Percentiles rank a stretch among this genome's conserved stretches.
phyloP scores from a whole-genome alignment of 53 echinoderm and acorn worm species.

The Echinarachnius parma region DNA sequence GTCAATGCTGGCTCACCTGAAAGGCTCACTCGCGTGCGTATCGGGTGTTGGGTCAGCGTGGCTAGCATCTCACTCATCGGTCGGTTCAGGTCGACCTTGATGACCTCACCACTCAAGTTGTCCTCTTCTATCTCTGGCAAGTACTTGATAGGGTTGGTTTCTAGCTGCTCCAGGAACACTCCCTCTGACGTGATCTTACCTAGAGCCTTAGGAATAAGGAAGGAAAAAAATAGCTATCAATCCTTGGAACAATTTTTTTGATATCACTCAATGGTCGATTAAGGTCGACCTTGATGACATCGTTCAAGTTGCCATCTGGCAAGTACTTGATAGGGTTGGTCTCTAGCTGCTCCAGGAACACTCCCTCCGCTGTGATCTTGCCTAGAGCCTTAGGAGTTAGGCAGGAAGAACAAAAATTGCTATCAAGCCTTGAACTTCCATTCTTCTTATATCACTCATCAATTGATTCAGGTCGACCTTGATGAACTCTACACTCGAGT shows the following conservation, averaged over 20 bases:
- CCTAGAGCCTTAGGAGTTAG: slow-evolving; percentile 95
- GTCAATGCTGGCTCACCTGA: no score
- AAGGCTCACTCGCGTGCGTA: slow-evolving; percentile 82
- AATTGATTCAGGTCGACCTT: slow-evolving; percentile 92
- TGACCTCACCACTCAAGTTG: slow-evolving; percentile 78
- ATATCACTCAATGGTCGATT: no score
- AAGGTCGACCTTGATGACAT: slow-evolving; percentile 92
- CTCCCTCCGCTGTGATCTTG: slow-evolving; percentile 91
- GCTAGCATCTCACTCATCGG: slow-evolving; percentile 75
- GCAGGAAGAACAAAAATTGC: no score
- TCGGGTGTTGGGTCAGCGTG: slow-evolving; percentile 68
- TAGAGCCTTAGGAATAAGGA: no score
- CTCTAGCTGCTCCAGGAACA: slow-evolving; percentile 95
- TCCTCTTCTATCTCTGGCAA: slow-evolving; percentile 74
- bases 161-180: slow-evolving; percentile 94
- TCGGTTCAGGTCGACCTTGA: slow-evolving; percentile 90
- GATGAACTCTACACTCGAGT: slow-evolving; percentile 81
- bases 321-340: slow-evolving; percentile 89
- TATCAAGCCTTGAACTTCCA: no score
- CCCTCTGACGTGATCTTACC: slow-evolving; percentile 95
- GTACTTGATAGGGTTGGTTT: slow-evolving; percentile 88
- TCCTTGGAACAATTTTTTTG: no score
- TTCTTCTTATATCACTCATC: no score
- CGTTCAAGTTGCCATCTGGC: slow-evolving; percentile 64
- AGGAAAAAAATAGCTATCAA: no score